A percentile compares a stretch with the other conserved stretches of the same genome.
These are phyloP conservation scores for Ectemnius continuus DNA, from an alignment of 2,888 invertebrate species.

Conservation along the genomic window DNA sequence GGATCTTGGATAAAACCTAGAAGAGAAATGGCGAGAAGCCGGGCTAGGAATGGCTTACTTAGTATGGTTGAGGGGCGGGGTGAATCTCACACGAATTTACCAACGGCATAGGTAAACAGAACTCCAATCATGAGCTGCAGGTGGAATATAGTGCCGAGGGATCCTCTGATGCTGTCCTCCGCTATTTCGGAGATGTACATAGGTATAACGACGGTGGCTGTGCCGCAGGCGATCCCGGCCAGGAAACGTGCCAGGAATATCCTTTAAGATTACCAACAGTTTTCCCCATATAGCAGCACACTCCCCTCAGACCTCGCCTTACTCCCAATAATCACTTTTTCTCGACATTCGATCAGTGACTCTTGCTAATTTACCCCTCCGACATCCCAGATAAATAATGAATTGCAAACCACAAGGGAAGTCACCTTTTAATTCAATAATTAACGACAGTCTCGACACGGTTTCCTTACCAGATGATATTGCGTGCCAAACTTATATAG, in stretches of 20 bases:
- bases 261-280: slow-evolving; percentile 26
- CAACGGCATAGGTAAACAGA: slow-evolving; percentile 84
- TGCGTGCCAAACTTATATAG: slow-evolving; percentile 81
- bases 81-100: slow-evolving; percentile 65
- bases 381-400: no score
- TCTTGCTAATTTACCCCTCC: not conserved
- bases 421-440: no score
- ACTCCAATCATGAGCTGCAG: slow-evolving; percentile 84
- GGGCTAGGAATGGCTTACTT: slow-evolving; percentile 8
- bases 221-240: slow-evolving; percentile 84
- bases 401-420: slow-evolving; percentile 1
- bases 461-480: slow-evolving; percentile 78
- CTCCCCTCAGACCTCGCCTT: no score
- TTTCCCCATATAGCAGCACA: no score
- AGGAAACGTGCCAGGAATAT: slow-evolving; percentile 81
- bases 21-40: no score
- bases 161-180: slow-evolving; percentile 85
- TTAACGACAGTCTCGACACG: not conserved
- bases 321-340: not conserved
- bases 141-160: slow-evolving; percentile 87
- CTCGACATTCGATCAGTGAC: not conserved
- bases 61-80: not conserved
- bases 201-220: slow-evolving; percentile 85
- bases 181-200: slow-evolving; percentile 93
- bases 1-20: slow-evolving; percentile 77